phyloP scores from a whole-genome alignment of 2,797 vertebrate species.

The Lacerta bilineata region DNA sequence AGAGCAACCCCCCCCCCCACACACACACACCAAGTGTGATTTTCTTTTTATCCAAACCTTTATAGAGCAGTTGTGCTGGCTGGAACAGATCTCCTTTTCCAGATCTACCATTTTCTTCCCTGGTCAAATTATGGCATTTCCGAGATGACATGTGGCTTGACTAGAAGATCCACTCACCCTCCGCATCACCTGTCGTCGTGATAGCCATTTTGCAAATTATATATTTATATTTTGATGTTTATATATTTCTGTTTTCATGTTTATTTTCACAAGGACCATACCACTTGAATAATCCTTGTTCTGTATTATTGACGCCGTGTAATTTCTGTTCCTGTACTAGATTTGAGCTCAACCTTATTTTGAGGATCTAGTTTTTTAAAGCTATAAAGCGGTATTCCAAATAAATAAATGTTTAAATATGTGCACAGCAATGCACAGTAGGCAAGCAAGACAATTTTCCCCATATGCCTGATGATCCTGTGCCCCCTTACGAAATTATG shows the following conservation, averaged over 20 bases:
- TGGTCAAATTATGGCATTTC: too few relatives aligned
- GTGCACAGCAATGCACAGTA: not conserved
- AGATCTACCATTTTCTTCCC: not conserved
- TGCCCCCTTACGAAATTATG: conserved; percentile 13
- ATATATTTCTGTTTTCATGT: not conserved
- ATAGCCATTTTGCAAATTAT: not conserved
- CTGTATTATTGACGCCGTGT: too few relatives aligned
- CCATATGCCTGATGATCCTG: conserved; percentile 41
- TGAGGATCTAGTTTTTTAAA: not conserved
- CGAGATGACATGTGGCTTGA: not conserved
- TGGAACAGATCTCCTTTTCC: not conserved
- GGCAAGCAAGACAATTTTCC: not conserved
- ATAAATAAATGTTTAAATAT: conserved; percentile 3
- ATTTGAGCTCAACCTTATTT: too few relatives aligned
- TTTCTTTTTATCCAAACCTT: not conserved
- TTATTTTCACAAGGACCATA: not conserved
- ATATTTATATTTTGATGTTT: too few relatives aligned
- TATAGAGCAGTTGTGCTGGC: not conserved
- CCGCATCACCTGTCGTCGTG: not conserved
- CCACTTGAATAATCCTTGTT: too few relatives aligned
- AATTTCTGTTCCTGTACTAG: too few relatives aligned
- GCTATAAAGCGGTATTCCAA: not conserved
- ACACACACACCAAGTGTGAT: not conserved
- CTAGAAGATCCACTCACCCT: not conserved
- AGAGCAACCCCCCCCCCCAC: not conserved